Conservation (phyloP, 64 coral and sea anemone species). For the Platygyra sinensis region DNA sequence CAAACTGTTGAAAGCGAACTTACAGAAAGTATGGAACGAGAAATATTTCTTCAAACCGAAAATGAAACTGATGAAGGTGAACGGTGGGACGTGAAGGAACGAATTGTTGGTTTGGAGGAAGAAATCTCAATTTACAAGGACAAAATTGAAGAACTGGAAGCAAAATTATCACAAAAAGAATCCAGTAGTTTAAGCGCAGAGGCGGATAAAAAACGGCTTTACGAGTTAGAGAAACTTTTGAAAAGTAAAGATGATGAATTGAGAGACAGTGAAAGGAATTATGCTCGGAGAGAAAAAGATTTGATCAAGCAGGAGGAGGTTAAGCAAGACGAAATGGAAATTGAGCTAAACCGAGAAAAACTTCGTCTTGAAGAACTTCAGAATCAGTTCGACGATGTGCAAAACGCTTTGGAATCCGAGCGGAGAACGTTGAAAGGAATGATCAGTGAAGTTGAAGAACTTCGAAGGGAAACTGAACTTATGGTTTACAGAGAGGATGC, state of each 20-base stretch:
- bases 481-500: slow-evolving; percentile 36
- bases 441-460: neutral
- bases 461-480: neutral
- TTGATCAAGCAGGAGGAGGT: neutral
- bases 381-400: neutral
- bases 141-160: slow-evolving; percentile 52
- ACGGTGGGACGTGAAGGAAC: slow-evolving; percentile 24
- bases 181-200: neutral
- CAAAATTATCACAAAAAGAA: slow-evolving; percentile 5
- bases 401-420: slow-evolving; percentile 22
- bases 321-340: slow-evolving; percentile 25
- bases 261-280: neutral
- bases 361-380: slow-evolving; percentile 42
- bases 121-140: slow-evolving; percentile 55
- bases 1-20: slow-evolving; percentile 71
- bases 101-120: slow-evolving; percentile 49
- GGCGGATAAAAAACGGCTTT: neutral
- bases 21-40: slow-evolving; percentile 56
- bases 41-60: slow-evolving; percentile 48
- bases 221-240: slow-evolving; percentile 28
- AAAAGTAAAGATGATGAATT: slow-evolving; percentile 50
- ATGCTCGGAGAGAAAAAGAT: slow-evolving; percentile 34
- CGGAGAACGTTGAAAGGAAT: slow-evolving; percentile 1
- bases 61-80: slow-evolving; percentile 40
- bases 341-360: neutral